Conservation (phyloP, 2,888 invertebrate species). For the Agriopis leucophaearia region DNA sequence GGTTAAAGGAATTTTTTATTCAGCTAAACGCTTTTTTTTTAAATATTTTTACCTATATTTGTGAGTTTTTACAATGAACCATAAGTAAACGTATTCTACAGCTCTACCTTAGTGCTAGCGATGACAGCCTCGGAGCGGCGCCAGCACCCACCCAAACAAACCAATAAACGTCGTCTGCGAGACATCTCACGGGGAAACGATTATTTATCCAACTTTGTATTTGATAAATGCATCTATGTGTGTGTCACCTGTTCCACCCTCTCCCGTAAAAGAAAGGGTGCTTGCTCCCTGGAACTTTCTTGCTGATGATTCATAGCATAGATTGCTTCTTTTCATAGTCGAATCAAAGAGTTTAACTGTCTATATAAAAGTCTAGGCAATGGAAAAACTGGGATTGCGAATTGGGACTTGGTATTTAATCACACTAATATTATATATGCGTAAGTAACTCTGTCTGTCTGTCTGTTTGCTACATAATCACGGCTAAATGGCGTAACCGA, state of each 20-base stretch:
- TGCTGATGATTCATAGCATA: constrained; percentile 8
- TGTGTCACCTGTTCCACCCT: constrained; percentile 47
- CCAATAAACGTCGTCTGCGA: constrained; percentile 74
- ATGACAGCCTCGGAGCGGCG: constrained; percentile 65
- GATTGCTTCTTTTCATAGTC: constrained; percentile 3
- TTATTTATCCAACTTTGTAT: constrained; percentile 72
- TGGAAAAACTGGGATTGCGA: background rate
- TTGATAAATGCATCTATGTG: constrained; percentile 56
- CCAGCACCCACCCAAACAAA: constrained; percentile 73
- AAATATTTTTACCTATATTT: background rate
- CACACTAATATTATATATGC: too few species aligned
- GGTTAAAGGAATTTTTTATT: background rate
- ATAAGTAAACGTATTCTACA: background rate
- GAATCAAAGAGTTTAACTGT: background rate
- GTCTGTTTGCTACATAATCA: too few species aligned
- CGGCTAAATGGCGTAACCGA: too few species aligned
- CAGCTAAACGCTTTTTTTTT: background rate
- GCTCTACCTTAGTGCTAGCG: constrained; percentile 7
- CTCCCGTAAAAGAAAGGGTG: constrained; percentile 43
- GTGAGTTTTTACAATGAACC: background rate
- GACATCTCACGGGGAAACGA: constrained; percentile 67
- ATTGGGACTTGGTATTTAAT: background rate
- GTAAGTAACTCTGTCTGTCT: too few species aligned
- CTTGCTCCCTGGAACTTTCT: constrained; percentile 7
- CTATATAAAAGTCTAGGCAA: background rate